These are phyloP conservation scores for Zosterops pallidus DNA, from an alignment of 2,113 vertebrate species.

Conservation along the genomic window DNA sequence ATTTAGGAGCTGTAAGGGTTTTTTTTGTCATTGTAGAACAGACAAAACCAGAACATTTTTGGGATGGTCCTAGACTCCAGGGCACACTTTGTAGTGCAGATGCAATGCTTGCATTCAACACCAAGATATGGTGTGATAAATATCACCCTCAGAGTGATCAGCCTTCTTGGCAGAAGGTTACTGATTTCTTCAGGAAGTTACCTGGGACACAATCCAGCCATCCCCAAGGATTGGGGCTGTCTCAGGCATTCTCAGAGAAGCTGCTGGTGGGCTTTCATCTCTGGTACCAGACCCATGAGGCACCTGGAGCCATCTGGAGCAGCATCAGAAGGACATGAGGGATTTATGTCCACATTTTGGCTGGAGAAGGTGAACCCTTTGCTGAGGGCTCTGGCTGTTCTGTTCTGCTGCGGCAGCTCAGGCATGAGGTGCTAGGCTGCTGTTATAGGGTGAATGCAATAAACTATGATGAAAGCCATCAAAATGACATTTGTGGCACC, in stretches of 20 bases:
- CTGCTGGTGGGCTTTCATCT: not conserved
- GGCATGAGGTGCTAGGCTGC: not conserved
- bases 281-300: not conserved
- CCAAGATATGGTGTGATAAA: not conserved
- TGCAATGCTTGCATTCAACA: rapidly evolving
- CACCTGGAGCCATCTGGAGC: not conserved
- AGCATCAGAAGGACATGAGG: not conserved
- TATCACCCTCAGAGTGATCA: not conserved
- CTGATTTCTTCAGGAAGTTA: not conserved
- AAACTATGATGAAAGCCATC: not conserved
- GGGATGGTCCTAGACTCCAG: not conserved
- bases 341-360: not conserved
- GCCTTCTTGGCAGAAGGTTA: not conserved
- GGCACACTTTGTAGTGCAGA: not conserved
- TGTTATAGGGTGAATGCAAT: not conserved
- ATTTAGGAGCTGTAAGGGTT: not conserved
- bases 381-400: not conserved
- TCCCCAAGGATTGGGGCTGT: not conserved
- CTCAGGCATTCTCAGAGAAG: not conserved
- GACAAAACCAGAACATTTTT: not conserved
- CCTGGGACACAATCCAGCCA: not conserved
- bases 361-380: not conserved
- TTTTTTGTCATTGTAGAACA: not conserved
- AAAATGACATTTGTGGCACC: not conserved
- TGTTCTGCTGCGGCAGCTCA: not conserved